Conservation (phyloP, 2,888 invertebrate genomes). For the Sinotaia quadrata region DNA sequence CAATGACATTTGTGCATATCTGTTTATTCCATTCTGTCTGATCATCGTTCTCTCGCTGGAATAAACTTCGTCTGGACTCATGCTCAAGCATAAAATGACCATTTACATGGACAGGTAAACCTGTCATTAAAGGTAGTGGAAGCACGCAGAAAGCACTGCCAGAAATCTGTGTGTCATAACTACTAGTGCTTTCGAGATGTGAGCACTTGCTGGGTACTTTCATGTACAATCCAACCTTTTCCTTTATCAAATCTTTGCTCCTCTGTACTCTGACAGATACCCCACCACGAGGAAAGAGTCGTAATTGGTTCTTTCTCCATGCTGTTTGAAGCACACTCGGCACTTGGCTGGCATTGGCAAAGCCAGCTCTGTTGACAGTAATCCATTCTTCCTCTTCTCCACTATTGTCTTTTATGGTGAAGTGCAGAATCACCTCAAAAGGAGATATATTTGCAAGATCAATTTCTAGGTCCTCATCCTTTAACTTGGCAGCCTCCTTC, state of each 20-base stretch:
- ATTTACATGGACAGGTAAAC: constrained; percentile 57
- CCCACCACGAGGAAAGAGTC: constrained; percentile 51
- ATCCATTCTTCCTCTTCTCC: constrained; percentile 46
- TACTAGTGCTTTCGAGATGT: background rate
- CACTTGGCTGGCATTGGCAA: constrained; percentile 28
- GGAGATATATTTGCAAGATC: background rate
- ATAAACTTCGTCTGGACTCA: constrained; percentile 45
- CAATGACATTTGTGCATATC: constrained; percentile 50
- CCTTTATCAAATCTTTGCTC: background rate
- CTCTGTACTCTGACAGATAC: constrained; percentile 39
- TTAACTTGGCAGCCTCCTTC: constrained; percentile 5
- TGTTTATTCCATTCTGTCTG: constrained; percentile 60
- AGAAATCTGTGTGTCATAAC: no score
- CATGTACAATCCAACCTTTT: background rate
- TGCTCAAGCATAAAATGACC: constrained; percentile 57
- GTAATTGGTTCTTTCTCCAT: constrained; percentile 41
- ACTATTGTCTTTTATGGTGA: background rate
- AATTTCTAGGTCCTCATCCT: background rate
- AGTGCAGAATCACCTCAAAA: background rate
- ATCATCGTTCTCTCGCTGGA: constrained; percentile 15
- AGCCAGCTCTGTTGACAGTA: constrained; percentile 54
- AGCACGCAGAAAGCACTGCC: constrained; percentile 54
- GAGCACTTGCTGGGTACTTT: background rate
- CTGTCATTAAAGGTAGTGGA: constrained; percentile 52
- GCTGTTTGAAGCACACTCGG: constrained; percentile 39